These are phyloP conservation scores for Pachyseris speciosa DNA, from an alignment of 64 coral and sea anemone species.

Conservation along the genomic window DNA sequence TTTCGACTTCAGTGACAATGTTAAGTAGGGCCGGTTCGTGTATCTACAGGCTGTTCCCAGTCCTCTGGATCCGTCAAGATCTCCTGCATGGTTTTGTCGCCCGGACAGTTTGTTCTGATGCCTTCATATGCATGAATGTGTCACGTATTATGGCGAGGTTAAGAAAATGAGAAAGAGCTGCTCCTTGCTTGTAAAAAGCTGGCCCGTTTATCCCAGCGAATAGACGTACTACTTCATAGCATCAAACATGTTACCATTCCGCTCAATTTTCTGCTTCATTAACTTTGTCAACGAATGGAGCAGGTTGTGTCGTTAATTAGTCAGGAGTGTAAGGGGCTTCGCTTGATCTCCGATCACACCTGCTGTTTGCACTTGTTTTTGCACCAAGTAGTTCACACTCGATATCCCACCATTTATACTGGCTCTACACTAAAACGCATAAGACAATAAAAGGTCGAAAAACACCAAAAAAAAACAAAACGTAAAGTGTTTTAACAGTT, in stretches of 20 bases:
- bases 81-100: background rate
- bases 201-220: background rate
- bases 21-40: no score
- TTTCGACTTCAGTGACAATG: no score
- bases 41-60: no score
- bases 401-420: background rate
- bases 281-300: background rate
- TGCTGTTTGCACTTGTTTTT: constrained; percentile 16
- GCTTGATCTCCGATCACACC: constrained; percentile 44
- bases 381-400: background rate
- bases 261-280: constrained; percentile 43
- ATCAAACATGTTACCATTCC: background rate
- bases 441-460: background rate
- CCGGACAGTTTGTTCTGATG: background rate
- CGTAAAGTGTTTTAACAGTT: background rate
- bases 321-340: background rate
- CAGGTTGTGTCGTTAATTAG: constrained; percentile 40
- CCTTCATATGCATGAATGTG: background rate
- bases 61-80: no score
- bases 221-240: background rate
- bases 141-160: background rate
- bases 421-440: background rate
- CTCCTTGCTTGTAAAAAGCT: background rate
- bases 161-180: background rate
- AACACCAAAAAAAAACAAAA: background rate